phyloP scores from a whole-genome alignment of 2,888 invertebrate species.

The Vesta saturnalis region DNA sequence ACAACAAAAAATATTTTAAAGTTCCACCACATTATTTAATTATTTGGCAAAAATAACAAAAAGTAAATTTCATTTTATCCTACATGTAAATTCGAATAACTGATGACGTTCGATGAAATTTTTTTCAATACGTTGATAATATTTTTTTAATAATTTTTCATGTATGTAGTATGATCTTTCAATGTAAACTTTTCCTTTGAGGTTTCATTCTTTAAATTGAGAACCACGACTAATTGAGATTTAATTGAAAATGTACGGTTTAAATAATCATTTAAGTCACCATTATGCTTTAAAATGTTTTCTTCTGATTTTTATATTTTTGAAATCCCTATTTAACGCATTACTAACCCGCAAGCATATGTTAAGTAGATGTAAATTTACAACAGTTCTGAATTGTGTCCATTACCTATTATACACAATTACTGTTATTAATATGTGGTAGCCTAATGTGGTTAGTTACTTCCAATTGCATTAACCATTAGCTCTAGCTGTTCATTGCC shows the following conservation, averaged over 20 bases:
- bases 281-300: conserved; percentile 48
- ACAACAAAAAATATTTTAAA: conserved; percentile 9
- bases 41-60: no score
- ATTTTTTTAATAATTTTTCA: no score
- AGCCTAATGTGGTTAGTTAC: conserved; percentile 29
- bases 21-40: no score
- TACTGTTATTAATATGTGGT: conserved; percentile 29
- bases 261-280: conserved; percentile 49
- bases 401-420: conserved; percentile 30
- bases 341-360: conserved; percentile 1
- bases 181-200: no score
- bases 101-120: no score
- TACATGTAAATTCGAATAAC: no score
- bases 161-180: no score
- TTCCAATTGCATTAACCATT: conserved; percentile 33
- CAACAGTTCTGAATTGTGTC: conserved; percentile 23
- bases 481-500: conserved; percentile 30
- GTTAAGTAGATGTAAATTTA: conserved; percentile 4
- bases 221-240: conserved; percentile 48
- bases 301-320: conserved; percentile 47
- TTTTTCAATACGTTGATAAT: no score
- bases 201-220: conserved; percentile 21
- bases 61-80: no score
- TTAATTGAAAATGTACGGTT: conserved; percentile 50
- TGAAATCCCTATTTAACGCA: conserved; percentile 3